These are phyloP conservation scores for Ochropleura plecta DNA, from an alignment of 2,888 invertebrate genomes.

Conservation along the genomic window DNA sequence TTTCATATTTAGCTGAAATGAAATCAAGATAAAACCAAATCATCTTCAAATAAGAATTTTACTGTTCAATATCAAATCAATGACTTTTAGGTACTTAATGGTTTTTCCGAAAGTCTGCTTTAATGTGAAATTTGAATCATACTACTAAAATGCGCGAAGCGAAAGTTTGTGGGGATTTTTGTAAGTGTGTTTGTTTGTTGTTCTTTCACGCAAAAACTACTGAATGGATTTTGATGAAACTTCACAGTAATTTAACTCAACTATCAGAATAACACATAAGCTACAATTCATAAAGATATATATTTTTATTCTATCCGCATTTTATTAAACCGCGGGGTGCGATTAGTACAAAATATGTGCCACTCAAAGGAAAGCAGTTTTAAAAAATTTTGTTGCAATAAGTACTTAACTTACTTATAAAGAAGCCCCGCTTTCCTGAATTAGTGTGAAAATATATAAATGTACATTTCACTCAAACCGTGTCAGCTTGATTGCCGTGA, in stretches of 20 bases:
- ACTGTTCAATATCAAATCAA: background rate
- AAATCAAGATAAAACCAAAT: background rate
- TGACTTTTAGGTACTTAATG: background rate
- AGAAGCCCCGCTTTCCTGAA: slow-evolving; percentile 21
- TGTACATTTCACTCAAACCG: slow-evolving; percentile 58
- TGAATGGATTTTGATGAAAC: no score
- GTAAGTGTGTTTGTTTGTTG: no score
- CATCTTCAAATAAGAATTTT: background rate
- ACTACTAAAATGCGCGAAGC: background rate
- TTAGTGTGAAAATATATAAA: slow-evolving; percentile 56
- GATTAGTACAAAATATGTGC: no score
- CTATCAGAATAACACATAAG: no score
- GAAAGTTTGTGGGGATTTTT: no score
- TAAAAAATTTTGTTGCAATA: background rate
- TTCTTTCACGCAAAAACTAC: no score
- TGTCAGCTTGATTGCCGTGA: slow-evolving; percentile 70
- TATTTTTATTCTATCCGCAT: no score
- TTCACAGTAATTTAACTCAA: no score
- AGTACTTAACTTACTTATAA: background rate
- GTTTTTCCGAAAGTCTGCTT: background rate
- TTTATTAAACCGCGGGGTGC: no score
- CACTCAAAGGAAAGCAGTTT: background rate
- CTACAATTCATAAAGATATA: no score
- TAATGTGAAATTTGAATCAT: background rate
- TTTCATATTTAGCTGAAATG: background rate